Percentiles rank a stretch among this genome's conserved stretches.
Conservation (phyloP, 2,888 invertebrate species). For the Cynaeus angustus region DNA sequence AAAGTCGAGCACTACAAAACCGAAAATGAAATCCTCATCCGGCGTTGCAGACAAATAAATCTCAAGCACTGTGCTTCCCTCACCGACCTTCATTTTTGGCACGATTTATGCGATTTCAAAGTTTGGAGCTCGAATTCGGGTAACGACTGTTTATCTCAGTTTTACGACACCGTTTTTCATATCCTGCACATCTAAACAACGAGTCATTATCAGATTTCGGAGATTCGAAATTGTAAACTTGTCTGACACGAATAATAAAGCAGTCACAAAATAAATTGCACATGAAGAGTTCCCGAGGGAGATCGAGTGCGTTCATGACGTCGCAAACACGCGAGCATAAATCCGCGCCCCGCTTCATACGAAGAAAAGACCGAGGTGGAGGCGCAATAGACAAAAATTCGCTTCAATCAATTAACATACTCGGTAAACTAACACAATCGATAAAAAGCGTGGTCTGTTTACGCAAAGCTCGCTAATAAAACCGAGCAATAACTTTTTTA, state of each 20-base stretch:
- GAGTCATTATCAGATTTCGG: no score
- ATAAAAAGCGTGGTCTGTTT: conserved; percentile 31
- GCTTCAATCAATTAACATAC: conserved; percentile 15
- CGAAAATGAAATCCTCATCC: no score
- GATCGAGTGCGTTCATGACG: neutral
- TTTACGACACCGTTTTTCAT: no score
- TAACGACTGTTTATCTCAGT: no score
- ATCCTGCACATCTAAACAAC: no score
- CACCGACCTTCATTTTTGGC: no score
- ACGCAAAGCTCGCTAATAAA: conserved; percentile 31
- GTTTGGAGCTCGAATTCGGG: no score
- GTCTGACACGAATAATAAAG: conserved; percentile 1
- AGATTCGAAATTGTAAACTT: neutral
- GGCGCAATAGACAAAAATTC: neutral
- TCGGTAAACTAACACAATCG: conserved; percentile 28
- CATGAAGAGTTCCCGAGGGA: neutral
- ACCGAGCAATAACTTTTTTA: conserved; percentile 31
- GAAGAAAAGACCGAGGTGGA: neutral
- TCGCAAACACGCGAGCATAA: neutral
- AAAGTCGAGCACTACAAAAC: no score
- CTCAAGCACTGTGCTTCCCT: no score
- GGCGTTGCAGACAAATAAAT: no score
- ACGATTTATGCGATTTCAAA: no score
- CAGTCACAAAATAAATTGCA: neutral
- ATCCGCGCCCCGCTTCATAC: neutral